Evolutionary conservation across 2,888 invertebrate genomes (phyloP).

Genomic region (Pseudococcus jackbeardsleyi): DNA sequence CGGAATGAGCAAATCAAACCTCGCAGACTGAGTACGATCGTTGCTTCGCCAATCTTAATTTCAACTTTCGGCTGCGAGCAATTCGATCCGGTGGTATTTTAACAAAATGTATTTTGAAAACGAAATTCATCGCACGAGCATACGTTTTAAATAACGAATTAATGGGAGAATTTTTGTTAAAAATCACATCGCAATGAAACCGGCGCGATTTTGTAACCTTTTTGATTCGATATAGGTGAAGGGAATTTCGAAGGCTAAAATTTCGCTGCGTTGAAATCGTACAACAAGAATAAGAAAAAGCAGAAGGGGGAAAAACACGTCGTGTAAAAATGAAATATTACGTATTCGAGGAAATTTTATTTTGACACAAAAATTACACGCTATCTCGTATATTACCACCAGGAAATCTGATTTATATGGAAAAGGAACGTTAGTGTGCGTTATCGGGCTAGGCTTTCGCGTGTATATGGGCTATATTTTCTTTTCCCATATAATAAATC

Average conservation of each 20-base stretch:
- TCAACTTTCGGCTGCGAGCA: neutral
- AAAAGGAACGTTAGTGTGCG: constrained; percentile 3
- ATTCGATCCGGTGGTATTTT: neutral
- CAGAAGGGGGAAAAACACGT: neutral
- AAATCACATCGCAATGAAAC: neutral
- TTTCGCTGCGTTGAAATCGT: neutral
- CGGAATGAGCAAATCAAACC: neutral
- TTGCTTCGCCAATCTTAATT: neutral
- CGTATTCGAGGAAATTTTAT: constrained; percentile 50
- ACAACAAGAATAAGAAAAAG: neutral
- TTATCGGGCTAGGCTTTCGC: constrained; percentile 12
- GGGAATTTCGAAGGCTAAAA: neutral
- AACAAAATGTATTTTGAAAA: neutral
- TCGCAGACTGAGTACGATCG: neutral
- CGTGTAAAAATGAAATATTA: constrained; percentile 36
- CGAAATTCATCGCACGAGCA: neutral
- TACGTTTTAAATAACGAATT: constrained; percentile 4
- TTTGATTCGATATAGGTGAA: neutral
- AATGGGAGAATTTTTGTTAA: neutral
- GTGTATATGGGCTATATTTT: constrained; percentile 16
- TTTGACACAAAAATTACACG: constrained; percentile 42
- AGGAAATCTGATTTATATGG: constrained; percentile 22
- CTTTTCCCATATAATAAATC: constrained; percentile 22
- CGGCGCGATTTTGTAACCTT: neutral
- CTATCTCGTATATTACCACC: constrained; percentile 23